Conservation (phyloP, 2,888 invertebrate genomes). For the Heliconius erato region DNA sequence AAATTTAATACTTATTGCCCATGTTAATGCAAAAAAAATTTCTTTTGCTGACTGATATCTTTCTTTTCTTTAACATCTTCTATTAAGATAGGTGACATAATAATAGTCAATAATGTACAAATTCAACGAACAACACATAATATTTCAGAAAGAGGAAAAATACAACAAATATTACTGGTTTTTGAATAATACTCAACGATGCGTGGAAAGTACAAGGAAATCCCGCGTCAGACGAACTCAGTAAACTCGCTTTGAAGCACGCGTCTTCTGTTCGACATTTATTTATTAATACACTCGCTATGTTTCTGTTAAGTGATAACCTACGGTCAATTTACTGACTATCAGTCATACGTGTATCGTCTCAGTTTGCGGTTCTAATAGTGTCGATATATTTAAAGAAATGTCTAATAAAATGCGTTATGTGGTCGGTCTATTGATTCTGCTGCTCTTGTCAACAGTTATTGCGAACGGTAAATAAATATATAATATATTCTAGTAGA, state of each 20-base stretch:
- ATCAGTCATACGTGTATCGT: not conserved
- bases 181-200: conserved; percentile 36
- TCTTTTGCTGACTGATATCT: not conserved
- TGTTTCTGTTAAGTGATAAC: conserved; percentile 26
- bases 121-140: not conserved
- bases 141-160: conserved; percentile 28
- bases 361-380: not conserved
- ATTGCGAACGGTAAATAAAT: conserved; percentile 14
- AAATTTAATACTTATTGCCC: not conserved
- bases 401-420: conserved; percentile 4
- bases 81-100: not conserved
- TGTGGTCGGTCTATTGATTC: not conserved
- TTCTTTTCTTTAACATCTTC: not conserved
- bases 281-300: not conserved
- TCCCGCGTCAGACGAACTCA: conserved; percentile 41
- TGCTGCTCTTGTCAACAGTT: conserved; percentile 6
- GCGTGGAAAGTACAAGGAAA: conserved; percentile 50
- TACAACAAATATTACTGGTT: conserved; percentile 24
- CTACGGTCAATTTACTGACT: conserved; percentile 6
- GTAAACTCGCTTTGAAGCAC: conserved; percentile 32
- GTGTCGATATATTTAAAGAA: not conserved
- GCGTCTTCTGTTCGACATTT: conserved; percentile 17
- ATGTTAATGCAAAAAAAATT: not conserved
- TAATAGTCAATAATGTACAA: not conserved
- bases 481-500: not conserved